Evolutionary conservation across 2,888 invertebrate genomes (phyloP), one percentile per base, ranked within the genome.

Genomic region (Neoaliturus tenellus): DNA sequence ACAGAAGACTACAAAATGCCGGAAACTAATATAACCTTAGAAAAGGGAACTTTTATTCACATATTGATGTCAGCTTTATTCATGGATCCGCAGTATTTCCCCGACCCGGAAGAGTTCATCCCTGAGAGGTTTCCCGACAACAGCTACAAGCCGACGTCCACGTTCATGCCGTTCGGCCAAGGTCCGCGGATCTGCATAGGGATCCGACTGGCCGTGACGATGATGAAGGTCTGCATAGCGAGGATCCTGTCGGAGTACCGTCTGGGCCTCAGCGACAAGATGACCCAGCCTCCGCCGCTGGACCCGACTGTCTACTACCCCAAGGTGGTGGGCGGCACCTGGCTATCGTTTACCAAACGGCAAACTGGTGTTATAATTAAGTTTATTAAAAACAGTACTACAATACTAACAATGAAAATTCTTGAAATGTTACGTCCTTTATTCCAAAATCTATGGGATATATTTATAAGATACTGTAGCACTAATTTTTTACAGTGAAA

Each of bases 121-220:
- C 78, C 78, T n/a, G 78, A 78, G 12, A 51, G 78, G 55, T 78
- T 78, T 55, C 10, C 31, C 14, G 78, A 48, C 1, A 55, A 55
- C 78, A 55, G 35, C 35, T 78, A 55, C 78, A 78, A 78, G 25
- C 31, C 78, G 2, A 31, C 51, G 33, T 28, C 55, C n/a, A 35
- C 55, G 3, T 78, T 78, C 55, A 51, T 78, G 78, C 78, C 78
- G 10, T 71, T 71, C n/a, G 71, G 71, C 4, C 39, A 35, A 35
- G 71, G 71, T 39, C 71, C 71, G n/a, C 25, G 78, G 35, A 78
- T 78, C 3, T 78, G 78, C 35, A 78, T 78, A 2, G 35, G 78
- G 14, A 35, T 78, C 35, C 28, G 35, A 23, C 48, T 78, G 3
- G 78, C 78, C 25, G 48, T 78, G 0, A 55, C 55, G 0, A 78